These are phyloP conservation scores for Pseudorectes ferrugineus DNA, from an alignment of 2,113 vertebrate species.

Conservation along the genomic window DNA sequence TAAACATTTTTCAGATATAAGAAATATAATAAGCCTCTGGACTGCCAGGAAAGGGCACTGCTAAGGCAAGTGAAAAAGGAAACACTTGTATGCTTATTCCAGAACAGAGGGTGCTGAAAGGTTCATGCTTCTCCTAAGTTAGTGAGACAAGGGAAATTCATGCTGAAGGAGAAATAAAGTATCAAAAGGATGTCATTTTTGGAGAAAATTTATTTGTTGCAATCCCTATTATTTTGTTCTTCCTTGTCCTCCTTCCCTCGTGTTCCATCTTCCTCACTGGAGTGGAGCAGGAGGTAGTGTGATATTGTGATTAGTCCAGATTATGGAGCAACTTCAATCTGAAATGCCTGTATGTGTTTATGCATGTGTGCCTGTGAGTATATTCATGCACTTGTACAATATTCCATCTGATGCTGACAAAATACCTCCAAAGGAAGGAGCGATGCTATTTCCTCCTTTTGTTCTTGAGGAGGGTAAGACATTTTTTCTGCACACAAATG, in stretches of 20 bases:
- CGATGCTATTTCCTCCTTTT: constrained; percentile 59
- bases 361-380: background rate
- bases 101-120: background rate
- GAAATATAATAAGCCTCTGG: background rate
- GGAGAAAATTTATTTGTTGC: background rate
- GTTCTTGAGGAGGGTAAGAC: constrained; percentile 8
- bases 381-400: background rate
- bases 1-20: background rate
- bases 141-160: background rate
- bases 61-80: background rate
- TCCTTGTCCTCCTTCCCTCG: background rate
- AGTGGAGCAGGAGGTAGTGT: background rate
- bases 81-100: background rate
- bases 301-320: background rate
- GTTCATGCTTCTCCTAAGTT: background rate
- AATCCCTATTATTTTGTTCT: background rate
- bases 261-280: background rate
- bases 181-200: background rate
- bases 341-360: background rate
- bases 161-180: background rate
- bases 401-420: constrained; percentile 15
- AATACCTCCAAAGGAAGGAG: constrained; percentile 2
- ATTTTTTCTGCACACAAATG: background rate
- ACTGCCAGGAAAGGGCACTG: background rate
- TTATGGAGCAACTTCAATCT: background rate